Base-by-base conservation (phyloP, 1,140 invertebrate species). In the Idris sp. region DNA sequence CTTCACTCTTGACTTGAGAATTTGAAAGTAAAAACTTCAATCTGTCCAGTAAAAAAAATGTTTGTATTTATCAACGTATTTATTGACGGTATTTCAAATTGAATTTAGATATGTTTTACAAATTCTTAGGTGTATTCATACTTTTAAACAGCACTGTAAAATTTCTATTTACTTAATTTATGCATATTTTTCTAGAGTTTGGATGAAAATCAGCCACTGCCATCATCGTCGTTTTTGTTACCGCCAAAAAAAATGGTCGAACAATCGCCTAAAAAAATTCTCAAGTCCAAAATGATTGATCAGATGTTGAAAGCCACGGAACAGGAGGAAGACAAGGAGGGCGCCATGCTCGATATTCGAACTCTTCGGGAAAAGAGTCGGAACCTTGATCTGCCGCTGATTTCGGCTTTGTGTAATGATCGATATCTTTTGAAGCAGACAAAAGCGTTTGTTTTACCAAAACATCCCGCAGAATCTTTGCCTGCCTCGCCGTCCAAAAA, bases 321-420 rank as follows among this genome's bases (percentile, higher is more conserved):
- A 9, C 53, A 49, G 14, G 81, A 82, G 5, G 80, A 81, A 16
- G 74, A 49, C 4, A 83, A 83, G 30, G 80, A 81, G 9, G 83
- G 87, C 18, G 85, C 86, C 10, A 88, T 92, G 79, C 84, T 96
- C 73, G 94, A 95, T 81, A 95, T 96, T 61, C 91, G 92, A 64
- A 92, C 92, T 31, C 86, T 97, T 28, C 89, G 95, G 19, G 94
- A 96, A 84, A 95, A 96, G 87, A 96, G 94, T 86, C 92, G 93
- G 69, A 93, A 96, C 78, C 85, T 96, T 67, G 95, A 97, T 85
- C 87, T 97, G 78, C 95, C 95, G 9, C 86, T 97, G 18, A 96
- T 97, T 79, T 93, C 94, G 28, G 95, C 95, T 2, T 87, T 97
- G 40, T 97, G 95, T 86, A 96, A 96, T 81, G 95, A 97, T 84